phyloP scores from a whole-genome alignment of 2,888 invertebrate species.

The Tiphia femorata region DNA sequence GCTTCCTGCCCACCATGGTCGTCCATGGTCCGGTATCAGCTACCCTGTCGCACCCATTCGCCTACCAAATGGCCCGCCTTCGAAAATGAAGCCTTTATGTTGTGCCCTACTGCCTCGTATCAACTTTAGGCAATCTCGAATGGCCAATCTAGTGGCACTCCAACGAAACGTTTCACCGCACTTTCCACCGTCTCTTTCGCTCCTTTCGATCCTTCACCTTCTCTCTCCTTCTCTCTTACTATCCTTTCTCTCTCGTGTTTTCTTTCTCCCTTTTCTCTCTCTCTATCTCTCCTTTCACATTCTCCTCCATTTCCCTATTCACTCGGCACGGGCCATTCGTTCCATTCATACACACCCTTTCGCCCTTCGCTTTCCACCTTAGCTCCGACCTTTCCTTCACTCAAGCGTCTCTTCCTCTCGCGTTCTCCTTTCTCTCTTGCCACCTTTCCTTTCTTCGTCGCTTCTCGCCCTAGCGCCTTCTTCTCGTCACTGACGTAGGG shows the following conservation, averaged over 20 bases:
- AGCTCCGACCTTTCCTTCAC: neutral
- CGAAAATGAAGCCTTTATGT: constrained; percentile 3
- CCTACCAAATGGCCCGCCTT: too few species aligned
- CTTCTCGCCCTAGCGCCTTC: neutral
- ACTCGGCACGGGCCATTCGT: neutral
- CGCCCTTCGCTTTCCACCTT: neutral
- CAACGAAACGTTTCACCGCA: constrained; percentile 8
- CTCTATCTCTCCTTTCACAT: neutral
- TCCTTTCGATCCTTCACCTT: neutral
- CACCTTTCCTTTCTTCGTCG: neutral
- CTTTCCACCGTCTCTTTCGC: constrained; percentile 6
- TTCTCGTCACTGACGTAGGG: too few species aligned
- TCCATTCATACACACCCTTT: neutral
- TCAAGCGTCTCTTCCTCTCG: neutral
- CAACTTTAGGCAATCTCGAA: constrained; percentile 7
- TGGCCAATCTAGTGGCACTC: constrained; percentile 8
- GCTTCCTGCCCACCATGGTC: neutral
- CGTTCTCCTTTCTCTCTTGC: neutral
- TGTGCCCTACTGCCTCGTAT: constrained; percentile 2
- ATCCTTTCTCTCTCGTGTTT: constrained; percentile 1
- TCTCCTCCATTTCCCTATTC: neutral
- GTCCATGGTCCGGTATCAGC: neutral
- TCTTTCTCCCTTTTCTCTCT: constrained; percentile 2
- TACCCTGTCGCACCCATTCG: too few species aligned
- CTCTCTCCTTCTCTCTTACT: neutral